phyloP scores from a whole-genome alignment of 2,888 invertebrate species.

The Branchipolynoe longqiensis region DNA sequence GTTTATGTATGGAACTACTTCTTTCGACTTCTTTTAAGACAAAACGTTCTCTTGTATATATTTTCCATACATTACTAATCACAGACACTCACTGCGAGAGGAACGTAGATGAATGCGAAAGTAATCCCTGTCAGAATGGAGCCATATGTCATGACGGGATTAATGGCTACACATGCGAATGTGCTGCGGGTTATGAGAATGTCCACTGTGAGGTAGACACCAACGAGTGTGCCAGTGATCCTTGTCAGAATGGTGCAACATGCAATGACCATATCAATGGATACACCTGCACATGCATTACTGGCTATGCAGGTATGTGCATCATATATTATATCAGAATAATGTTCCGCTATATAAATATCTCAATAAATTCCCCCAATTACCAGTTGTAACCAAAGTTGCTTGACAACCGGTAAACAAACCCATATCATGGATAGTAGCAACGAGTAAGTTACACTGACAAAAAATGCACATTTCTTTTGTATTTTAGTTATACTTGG shows the following conservation, averaged over 20 bases:
- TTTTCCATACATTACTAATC: neutral
- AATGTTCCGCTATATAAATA: too few relatives aligned
- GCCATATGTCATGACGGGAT: constrained; percentile 32
- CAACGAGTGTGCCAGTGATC: constrained; percentile 94
- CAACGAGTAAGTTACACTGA: too few relatives aligned
- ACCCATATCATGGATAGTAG: too few relatives aligned
- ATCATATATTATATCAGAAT: too few relatives aligned
- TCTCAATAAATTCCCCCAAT: too few relatives aligned
- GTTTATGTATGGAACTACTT: neutral
- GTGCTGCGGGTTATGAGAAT: constrained; percentile 19
- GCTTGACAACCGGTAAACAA: too few relatives aligned
- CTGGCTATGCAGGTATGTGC: constrained; percentile 50
- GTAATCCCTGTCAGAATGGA: constrained; percentile 43
- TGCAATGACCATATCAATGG: constrained; percentile 84
- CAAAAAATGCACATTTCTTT: too few relatives aligned
- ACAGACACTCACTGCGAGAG: constrained; percentile 15
- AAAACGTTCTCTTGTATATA: too few relatives aligned
- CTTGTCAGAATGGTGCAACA: constrained; percentile 94
- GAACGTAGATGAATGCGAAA: constrained; percentile 25
- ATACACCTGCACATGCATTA: constrained; percentile 63
- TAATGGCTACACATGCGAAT: constrained; percentile 49
- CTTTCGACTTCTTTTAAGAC: neutral
- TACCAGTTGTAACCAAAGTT: too few relatives aligned
- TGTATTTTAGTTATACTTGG: too few relatives aligned
- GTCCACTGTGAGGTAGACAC: constrained; percentile 72